Conservation (phyloP, 2,797 vertebrate genomes). For the Tapirus indicus region DNA sequence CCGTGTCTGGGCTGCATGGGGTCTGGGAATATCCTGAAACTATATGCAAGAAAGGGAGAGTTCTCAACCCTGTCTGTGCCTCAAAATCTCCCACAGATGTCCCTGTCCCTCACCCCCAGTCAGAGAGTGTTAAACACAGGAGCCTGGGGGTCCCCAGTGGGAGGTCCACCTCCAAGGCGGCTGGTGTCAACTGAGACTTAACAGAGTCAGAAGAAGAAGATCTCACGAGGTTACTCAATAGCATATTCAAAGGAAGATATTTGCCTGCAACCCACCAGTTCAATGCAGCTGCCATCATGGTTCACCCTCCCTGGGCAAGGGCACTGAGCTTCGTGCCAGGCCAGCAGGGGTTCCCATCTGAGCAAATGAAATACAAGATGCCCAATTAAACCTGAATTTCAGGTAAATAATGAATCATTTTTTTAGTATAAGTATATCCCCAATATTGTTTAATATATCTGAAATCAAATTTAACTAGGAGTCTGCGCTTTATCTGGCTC, state of each 20-base stretch:
- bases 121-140: neutral
- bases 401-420: neutral
- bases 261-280: neutral
- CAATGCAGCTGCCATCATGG: neutral
- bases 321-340: neutral
- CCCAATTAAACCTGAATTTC: neutral
- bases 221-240: neutral
- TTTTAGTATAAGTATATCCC: neutral
- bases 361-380: neutral
- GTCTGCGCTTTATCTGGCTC: neutral
- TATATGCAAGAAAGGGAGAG: neutral
- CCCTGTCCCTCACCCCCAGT: neutral
- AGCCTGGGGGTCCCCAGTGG: neutral
- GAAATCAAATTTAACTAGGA: constrained; percentile 45
- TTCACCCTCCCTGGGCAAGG: neutral
- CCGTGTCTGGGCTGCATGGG: neutral
- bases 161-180: neutral
- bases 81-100: neutral
- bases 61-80: neutral
- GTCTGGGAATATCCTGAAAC: neutral
- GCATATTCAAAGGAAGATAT: neutral
- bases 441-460: neutral
- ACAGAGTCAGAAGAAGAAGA: neutral
- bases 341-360: neutral
- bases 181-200: neutral